phyloP scores from a whole-genome alignment of 92 coral and sea anemone species.

The Desmophyllum pertusum region DNA sequence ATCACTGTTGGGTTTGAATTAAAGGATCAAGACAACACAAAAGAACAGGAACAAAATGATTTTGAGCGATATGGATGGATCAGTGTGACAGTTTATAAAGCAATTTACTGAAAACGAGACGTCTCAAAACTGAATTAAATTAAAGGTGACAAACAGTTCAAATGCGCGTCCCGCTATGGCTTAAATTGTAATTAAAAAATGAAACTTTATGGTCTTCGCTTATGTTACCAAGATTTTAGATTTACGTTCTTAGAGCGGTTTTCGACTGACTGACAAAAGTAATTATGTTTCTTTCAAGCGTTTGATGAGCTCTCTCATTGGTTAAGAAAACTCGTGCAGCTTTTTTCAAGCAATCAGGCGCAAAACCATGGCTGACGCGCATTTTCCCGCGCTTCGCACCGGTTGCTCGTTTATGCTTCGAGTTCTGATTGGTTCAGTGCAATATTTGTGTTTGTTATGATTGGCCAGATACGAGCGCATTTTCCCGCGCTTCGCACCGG shows the following conservation, averaged over 20 bases:
- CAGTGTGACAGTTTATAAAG: not conserved
- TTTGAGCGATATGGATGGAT: not conserved
- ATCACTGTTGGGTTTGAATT: no score
- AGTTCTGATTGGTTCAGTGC: not conserved
- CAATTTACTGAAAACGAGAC: no score
- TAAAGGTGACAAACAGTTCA: not conserved
- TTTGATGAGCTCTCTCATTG: not conserved
- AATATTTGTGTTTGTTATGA: not conserved
- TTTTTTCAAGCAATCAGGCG: not conserved
- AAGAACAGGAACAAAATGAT: not conserved
- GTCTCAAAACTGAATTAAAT: no score
- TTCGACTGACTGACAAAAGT: not conserved
- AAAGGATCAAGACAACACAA: not conserved
- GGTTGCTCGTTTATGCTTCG: not conserved
- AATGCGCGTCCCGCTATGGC: not conserved
- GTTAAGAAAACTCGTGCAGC: not conserved
- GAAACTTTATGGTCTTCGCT: not conserved
- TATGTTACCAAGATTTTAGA: not conserved
- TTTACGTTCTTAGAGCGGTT: not conserved
- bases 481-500: not conserved
- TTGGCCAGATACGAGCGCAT: not conserved
- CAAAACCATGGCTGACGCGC: not conserved
- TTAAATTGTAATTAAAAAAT: no score
- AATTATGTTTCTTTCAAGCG: not conserved
- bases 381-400: not conserved